phyloP scores from a whole-genome alignment of 1,140 invertebrate genomes.

The Paraescarpia echinospica region DNA sequence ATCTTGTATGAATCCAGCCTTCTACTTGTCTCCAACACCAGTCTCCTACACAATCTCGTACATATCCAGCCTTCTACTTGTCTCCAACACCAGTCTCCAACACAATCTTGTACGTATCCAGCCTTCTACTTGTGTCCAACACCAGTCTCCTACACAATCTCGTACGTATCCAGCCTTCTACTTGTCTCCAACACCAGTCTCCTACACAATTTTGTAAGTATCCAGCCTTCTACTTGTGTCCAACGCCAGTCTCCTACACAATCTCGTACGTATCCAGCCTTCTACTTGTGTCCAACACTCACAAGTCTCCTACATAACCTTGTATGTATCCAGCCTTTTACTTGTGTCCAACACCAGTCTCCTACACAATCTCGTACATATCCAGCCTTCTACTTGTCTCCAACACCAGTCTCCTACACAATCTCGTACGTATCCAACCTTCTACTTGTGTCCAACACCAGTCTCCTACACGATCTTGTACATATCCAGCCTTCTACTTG shows the following conservation, averaged over 20 bases:
- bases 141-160: slow-evolving; percentile 72
- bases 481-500: slow-evolving; percentile 45
- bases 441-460: too few relatives aligned
- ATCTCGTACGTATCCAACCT: slow-evolving; percentile 62
- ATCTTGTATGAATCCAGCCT: slow-evolving; percentile 62
- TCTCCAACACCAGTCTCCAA: slow-evolving; percentile 70
- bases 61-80: slow-evolving; percentile 45
- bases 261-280: slow-evolving; percentile 62
- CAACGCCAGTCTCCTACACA: slow-evolving; percentile 72
- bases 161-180: slow-evolving; percentile 58
- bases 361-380: slow-evolving; percentile 69
- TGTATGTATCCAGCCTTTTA: slow-evolving; percentile 58
- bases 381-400: background rate
- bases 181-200: too few relatives aligned
- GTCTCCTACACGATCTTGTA: slow-evolving; percentile 71
- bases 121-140: too few relatives aligned
- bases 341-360: too few relatives aligned
- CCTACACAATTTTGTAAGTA: slow-evolving; percentile 69
- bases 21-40: too few relatives aligned
- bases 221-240: background rate
- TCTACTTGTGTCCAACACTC: too few relatives aligned
- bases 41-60: slow-evolving; percentile 71
- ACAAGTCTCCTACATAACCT: slow-evolving; percentile 72
- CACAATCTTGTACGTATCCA: slow-evolving; percentile 68
- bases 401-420: slow-evolving; percentile 72